Conservation (phyloP, 2,888 invertebrate species). For the Eurytoma californica region DNA sequence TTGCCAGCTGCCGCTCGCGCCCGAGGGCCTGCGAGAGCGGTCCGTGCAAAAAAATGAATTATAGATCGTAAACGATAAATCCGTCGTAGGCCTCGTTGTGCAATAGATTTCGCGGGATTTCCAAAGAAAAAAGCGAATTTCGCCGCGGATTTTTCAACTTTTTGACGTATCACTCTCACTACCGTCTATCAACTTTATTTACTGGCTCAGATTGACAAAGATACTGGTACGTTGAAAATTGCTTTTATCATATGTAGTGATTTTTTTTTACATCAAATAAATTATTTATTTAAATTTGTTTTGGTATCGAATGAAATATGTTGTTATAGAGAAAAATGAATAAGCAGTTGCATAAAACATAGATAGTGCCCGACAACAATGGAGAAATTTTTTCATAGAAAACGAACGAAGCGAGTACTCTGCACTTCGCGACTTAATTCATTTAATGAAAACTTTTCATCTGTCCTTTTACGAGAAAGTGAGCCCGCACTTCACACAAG, state of each 20-base stretch:
- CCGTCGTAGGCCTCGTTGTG: conserved; percentile 30
- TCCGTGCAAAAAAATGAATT: conserved; percentile 66
- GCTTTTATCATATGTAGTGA: background rate
- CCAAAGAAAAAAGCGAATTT: conserved; percentile 19
- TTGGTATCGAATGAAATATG: too few relatives aligned
- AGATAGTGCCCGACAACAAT: too few relatives aligned
- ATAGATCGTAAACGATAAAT: conserved; percentile 68
- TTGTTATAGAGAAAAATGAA: too few relatives aligned
- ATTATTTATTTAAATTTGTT: too few relatives aligned
- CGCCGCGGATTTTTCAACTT: background rate
- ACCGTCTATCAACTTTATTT: too few relatives aligned
- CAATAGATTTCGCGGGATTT: conserved; percentile 24
- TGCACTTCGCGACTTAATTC: conserved; percentile 27
- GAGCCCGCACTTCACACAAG: conserved; percentile 10
- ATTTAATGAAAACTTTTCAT: conserved; percentile 50
- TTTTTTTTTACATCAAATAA: background rate
- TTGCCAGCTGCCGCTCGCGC: conserved; percentile 57
- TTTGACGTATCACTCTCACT: background rate
- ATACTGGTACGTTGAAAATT: background rate
- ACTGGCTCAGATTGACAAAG: too few relatives aligned
- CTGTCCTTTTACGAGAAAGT: conserved; percentile 29
- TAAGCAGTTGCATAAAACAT: too few relatives aligned
- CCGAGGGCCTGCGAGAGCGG: conserved; percentile 58
- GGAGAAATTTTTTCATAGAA: too few relatives aligned
- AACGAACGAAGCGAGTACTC: background rate